These are phyloP conservation scores for Prochilodus magdalenae DNA, from an alignment of 2,113 vertebrate genomes.

Conservation along the genomic window DNA sequence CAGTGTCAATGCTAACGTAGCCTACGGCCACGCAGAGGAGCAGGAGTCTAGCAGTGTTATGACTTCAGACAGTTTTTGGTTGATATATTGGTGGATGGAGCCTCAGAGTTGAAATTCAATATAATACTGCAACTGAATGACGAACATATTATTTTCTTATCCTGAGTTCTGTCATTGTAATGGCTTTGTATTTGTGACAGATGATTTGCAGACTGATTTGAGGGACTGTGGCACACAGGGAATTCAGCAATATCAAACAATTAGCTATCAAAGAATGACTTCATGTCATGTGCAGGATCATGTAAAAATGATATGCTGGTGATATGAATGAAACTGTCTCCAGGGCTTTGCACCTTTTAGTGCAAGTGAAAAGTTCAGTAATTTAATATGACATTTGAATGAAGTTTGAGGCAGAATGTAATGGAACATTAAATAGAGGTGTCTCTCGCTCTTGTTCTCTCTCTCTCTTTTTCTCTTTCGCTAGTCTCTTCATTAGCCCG, in stretches of 20 bases:
- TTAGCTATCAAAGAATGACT: conserved; percentile 48
- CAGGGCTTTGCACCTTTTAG: conserved; percentile 44
- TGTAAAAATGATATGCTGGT: conserved; percentile 43
- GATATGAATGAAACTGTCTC: conserved; percentile 49
- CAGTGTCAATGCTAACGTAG: conserved; percentile 16
- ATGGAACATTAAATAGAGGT: conserved; percentile 55
- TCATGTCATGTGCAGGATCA: conserved; percentile 28
- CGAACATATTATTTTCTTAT: conserved; percentile 6
- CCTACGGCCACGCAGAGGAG: conserved; percentile 28
- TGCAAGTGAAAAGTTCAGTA: conserved; percentile 42
- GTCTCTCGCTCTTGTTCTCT: conserved; percentile 22
- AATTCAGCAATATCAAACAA: conserved; percentile 42
- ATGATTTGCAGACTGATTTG: conserved; percentile 56
- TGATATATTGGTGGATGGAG: conserved; percentile 12
- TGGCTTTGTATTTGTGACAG: conserved; percentile 71
- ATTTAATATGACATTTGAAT: conserved; percentile 60
- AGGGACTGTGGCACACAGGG: conserved; percentile 46
- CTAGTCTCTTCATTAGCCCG: conserved; percentile 50
- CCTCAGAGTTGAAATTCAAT: conserved; percentile 3
- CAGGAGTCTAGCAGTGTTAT: conserved; percentile 2
- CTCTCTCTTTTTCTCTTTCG: conserved; percentile 20
- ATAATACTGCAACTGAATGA: conserved; percentile 6
- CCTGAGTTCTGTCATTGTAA: conserved; percentile 76
- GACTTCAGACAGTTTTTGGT: conserved; percentile 43
- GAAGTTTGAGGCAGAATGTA: conserved; percentile 52